Evolutionary conservation across 2,888 invertebrate species (phyloP).

Genomic region (Troides aeacus): DNA sequence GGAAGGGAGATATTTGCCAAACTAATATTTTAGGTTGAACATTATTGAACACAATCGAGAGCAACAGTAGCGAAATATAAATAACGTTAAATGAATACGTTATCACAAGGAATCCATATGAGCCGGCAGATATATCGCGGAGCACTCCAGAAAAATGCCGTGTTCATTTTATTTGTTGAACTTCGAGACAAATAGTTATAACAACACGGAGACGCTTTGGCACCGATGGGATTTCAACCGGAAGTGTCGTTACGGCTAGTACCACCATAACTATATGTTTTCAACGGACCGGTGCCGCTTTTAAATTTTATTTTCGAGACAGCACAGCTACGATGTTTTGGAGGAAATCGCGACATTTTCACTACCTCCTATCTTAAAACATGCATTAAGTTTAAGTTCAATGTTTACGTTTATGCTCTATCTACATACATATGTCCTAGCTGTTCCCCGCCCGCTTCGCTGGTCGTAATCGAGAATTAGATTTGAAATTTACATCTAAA

Average conservation of each 20-base stretch:
- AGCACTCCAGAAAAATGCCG: conserved; percentile 6
- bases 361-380: background rate
- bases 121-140: conserved; percentile 1
- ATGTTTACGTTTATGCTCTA: too few relatives aligned
- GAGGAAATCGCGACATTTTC: background rate
- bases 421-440: too few relatives aligned
- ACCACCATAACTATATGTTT: conserved; percentile 10
- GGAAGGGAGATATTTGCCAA: too few relatives aligned
- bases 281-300: background rate
- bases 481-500: too few relatives aligned
- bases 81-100: background rate
- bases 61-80: background rate
- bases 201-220: conserved; percentile 23
- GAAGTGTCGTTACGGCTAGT: conserved; percentile 5
- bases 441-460: too few relatives aligned
- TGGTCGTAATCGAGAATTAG: too few relatives aligned
- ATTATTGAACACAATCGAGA: too few relatives aligned
- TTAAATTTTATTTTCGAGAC: conserved; percentile 6
- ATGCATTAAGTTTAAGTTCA: background rate
- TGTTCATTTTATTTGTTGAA: conserved; percentile 15
- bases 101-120: background rate
- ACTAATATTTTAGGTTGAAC: too few relatives aligned
- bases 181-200: conserved; percentile 15
- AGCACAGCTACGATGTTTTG: background rate
- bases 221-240: conserved; percentile 14